Base-by-base conservation (phyloP, 2,113 vertebrate species). In the Phaetusa simplex region DNA sequence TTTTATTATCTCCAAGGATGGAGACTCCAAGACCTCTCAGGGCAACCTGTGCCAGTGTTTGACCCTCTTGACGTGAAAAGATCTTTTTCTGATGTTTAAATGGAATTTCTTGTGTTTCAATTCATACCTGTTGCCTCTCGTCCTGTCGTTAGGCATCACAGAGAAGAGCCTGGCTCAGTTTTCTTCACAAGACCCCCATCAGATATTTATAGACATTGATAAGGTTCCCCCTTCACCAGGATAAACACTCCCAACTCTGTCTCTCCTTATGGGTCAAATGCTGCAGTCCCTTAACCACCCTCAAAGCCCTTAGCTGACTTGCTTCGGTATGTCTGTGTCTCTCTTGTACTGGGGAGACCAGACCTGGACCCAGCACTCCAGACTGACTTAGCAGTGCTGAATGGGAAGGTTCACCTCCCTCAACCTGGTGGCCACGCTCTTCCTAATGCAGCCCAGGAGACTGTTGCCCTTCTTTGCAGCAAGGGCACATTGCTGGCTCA, bases 351-450 rank as follows among this genome's bases (percentile, higher is more conserved):
- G 34, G 3, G 15, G 36, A 72, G 50, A 45, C 23, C 22, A 34
- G 43, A 14, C 4, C 8, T n/a, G 16, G 7, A 45, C 23, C 34
- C 29, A n/a, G 43, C 27, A 18, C 59, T 52, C 47, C 38, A 47
- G 22, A 52, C 23, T 27, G 11, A 45, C 27, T 52, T 23, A 80
- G 15, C 67, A 52, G 67, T 59, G 34, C 50, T 29, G 34, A 38
- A 26, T 11, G 14, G 36, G 32, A 65, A 79, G 22, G 34, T 24
- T 45, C 65, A 50, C 14, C 12, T 79, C 73, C 22, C 18, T 55
- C 1, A 1, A 2, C 22, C 5, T 45, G 56, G 8, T 27, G 65
- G 34, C 27, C 42, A 14, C 0, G 0, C 36, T 42, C 24, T 21
- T 80, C 45, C 34, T 62, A 67, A 30, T 49, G 47, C 47, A 69